Evolutionary conservation across 2,888 invertebrate genomes (phyloP).

Genomic region (Spisula subtruncata): DNA sequence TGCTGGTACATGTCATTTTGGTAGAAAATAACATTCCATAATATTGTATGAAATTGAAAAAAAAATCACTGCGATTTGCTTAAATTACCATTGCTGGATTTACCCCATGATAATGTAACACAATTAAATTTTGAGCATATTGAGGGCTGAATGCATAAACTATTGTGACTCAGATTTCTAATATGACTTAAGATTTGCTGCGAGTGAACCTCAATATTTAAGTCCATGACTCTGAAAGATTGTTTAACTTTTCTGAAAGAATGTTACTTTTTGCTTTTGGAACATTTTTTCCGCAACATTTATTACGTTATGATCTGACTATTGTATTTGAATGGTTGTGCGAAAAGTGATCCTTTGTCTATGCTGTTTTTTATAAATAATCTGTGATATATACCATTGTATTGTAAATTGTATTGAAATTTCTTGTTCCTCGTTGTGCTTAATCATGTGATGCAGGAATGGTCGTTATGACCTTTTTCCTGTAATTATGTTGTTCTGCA

Average conservation of each 20-base stretch:
- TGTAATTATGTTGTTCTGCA: not conserved
- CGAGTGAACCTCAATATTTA: not conserved
- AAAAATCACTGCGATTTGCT: not conserved
- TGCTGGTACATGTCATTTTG: not conserved
- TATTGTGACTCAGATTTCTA: not conserved
- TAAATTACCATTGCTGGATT: not conserved
- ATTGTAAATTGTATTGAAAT: not conserved
- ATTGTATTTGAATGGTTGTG: not conserved
- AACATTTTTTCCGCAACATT: not conserved
- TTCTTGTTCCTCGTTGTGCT: not conserved
- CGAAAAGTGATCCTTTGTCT: not conserved
- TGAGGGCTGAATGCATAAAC: not conserved
- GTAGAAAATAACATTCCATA: not conserved
- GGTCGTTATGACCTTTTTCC: not conserved
- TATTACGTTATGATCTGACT: not conserved
- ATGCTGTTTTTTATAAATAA: constrained; percentile 20
- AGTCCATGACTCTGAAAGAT: not conserved
- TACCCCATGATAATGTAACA: not conserved
- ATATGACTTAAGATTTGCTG: not conserved
- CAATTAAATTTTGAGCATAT: not conserved
- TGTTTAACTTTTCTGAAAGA: not conserved
- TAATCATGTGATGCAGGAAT: not conserved
- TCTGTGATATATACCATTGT: constrained; percentile 5
- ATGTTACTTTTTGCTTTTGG: not conserved
- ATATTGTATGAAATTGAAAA: not conserved